Evolutionary conservation across 2,888 invertebrate species (phyloP), one percentile per base, ranked within the genome.

Genomic region (Troilus luridus): DNA sequence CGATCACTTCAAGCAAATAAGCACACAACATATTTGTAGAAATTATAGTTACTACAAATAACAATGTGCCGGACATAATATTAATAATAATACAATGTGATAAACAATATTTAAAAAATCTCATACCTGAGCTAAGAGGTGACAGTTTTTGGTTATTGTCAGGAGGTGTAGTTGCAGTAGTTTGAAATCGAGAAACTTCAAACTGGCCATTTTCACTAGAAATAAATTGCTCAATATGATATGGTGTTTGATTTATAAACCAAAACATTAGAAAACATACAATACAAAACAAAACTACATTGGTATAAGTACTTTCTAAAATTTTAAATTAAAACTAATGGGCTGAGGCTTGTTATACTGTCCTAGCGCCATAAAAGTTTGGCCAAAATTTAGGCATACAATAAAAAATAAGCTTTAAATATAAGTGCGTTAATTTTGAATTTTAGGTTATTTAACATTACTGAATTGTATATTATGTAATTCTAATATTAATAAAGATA

Each of bases 181-280:
- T 81, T 60, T 81, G 88, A 72, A 90, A 92, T 58, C 72, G 89
- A 88, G 90, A 81, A 41, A 92, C 92, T 91, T 92, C 92, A 89
- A 92, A 92, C 17, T 27, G 90, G 17, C 91, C 91, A 88, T 92
- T 90, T n/a, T 92, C 92, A 91, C 92, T 92, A 27, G 41, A 62
- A 90, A 90, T 58, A 54, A 88, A 88, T 54, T 11, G 12, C 1
- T 54, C 0, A 77, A 77, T 41, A 19, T 41, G 27, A 3, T 72
- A 41, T 19, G 7, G 1, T 14, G 11, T 8, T 67, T 67, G 10
- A 21, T 67, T 17, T 8, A 8, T 19, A 17, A 24, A 77, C 7
- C 5, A 41, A 77, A 2, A 77, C 27, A 17, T 19, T 14, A 77
- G 24, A 14, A 41, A 14, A 41, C 5, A 19, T 41, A 19, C 1